These are phyloP conservation scores for Diphyllodes magnificus DNA, from an alignment of 2,113 vertebrate genomes.

Conservation along the genomic window DNA sequence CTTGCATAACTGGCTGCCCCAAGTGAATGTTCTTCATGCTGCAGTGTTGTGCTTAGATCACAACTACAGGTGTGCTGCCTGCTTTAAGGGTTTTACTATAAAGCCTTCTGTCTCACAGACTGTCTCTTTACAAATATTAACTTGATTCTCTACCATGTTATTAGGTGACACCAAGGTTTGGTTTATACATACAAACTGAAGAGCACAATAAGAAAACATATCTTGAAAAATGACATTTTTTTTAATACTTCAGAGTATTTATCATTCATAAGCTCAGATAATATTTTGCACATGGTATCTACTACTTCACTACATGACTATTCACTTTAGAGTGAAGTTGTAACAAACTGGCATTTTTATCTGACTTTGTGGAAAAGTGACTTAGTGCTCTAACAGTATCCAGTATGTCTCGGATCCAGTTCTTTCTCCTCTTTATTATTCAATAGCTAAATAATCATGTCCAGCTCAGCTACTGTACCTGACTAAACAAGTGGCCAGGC, in stretches of 20 bases:
- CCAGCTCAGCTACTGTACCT: slow-evolving; percentile 1
- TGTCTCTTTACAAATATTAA: not conserved
- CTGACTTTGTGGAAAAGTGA: not conserved
- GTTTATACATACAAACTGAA: not conserved
- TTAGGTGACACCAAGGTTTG: not conserved
- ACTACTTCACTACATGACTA: not conserved
- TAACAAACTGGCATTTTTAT: not conserved
- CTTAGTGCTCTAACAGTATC: not conserved
- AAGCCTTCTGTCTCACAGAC: not conserved
- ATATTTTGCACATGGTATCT: not conserved
- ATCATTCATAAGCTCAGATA: not conserved
- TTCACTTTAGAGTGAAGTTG: not conserved
- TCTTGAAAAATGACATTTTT: not conserved
- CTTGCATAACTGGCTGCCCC: not conserved
- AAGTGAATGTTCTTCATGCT: not conserved
- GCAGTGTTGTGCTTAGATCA: not conserved
- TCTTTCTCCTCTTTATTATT: not conserved
- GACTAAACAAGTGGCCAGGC: not conserved
- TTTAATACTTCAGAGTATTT: not conserved
- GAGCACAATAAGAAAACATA: not conserved
- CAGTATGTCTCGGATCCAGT: not conserved
- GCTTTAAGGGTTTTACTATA: not conserved
- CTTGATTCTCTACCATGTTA: not conserved
- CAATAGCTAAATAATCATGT: not conserved
- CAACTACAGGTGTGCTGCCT: not conserved